These are phyloP conservation scores for Lamellibrachia columna DNA, from an alignment of 2,888 invertebrate genomes.

Conservation along the genomic window DNA sequence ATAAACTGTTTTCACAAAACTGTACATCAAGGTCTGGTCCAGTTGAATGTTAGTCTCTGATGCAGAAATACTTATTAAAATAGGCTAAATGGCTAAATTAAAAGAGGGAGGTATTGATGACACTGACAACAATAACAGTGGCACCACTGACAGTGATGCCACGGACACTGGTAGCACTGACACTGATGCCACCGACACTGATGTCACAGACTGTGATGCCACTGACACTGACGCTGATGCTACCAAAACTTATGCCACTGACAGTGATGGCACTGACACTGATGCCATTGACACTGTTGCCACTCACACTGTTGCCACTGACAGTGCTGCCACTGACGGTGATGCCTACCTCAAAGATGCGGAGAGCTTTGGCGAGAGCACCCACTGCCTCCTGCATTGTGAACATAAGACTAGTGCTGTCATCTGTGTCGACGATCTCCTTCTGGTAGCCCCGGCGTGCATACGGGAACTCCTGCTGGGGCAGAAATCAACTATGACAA, in stretches of 20 bases:
- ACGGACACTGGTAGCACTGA: background rate
- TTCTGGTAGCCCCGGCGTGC: constrained; percentile 29
- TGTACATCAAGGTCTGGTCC: too few relatives aligned
- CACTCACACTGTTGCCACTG: background rate
- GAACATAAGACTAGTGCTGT: constrained; percentile 58
- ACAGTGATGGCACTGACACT: background rate
- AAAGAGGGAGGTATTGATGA: background rate
- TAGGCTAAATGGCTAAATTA: too few relatives aligned
- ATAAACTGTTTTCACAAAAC: too few relatives aligned
- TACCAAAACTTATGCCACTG: background rate
- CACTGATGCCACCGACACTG: background rate
- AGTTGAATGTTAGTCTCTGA: too few relatives aligned
- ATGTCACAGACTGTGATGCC: background rate
- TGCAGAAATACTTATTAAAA: too few relatives aligned
- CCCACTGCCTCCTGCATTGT: constrained; percentile 86
- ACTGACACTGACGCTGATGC: background rate
- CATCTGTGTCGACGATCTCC: constrained; percentile 46
- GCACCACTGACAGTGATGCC: background rate
- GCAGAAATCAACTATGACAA: background rate
- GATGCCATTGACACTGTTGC: background rate
- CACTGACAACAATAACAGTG: background rate
- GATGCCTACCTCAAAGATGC: constrained; percentile 82
- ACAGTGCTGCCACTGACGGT: background rate
- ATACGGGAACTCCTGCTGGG: background rate
- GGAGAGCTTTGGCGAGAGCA: constrained; percentile 85